Evolutionary conservation across 2,797 vertebrate genomes (phyloP).

Genomic region (Phalanger gymnotis): DNA sequence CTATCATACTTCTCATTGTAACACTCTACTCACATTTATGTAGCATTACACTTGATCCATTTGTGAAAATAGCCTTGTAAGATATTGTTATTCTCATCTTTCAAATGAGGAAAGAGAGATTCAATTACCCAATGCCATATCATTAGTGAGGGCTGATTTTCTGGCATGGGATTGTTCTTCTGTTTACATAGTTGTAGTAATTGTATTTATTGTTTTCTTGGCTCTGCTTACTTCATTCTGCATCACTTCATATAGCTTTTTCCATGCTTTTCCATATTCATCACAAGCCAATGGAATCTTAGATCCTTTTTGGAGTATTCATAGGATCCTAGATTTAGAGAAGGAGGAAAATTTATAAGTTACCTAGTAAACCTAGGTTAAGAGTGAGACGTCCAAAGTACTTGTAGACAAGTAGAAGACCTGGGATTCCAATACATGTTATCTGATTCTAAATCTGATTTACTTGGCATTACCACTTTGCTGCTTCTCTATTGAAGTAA

Average conservation of each 20-base stretch:
- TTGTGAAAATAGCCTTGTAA: background rate
- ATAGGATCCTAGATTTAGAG: background rate
- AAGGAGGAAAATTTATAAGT: background rate
- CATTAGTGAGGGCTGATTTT: background rate
- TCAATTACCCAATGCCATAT: background rate
- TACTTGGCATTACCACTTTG: background rate
- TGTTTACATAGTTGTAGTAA: background rate
- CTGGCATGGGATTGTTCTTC: background rate
- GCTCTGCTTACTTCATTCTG: background rate
- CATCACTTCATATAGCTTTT: background rate
- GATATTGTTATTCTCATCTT: background rate
- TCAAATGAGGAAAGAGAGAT: background rate
- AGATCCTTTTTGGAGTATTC: background rate
- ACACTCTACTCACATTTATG: background rate
- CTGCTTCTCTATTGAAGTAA: background rate
- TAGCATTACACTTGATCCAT: background rate
- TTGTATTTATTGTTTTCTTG: background rate
- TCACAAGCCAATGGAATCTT: background rate
- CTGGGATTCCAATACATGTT: slow-evolving; percentile 54
- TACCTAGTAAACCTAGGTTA: background rate
- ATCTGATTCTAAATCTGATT: slow-evolving; percentile 19
- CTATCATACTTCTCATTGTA: background rate
- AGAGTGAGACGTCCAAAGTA: slow-evolving; percentile 14
- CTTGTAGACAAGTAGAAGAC: slow-evolving; percentile 42
- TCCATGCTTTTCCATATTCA: background rate